These are phyloP conservation scores for Xylota sylvarum DNA, from an alignment of 2,888 invertebrate species.

Conservation along the genomic window DNA sequence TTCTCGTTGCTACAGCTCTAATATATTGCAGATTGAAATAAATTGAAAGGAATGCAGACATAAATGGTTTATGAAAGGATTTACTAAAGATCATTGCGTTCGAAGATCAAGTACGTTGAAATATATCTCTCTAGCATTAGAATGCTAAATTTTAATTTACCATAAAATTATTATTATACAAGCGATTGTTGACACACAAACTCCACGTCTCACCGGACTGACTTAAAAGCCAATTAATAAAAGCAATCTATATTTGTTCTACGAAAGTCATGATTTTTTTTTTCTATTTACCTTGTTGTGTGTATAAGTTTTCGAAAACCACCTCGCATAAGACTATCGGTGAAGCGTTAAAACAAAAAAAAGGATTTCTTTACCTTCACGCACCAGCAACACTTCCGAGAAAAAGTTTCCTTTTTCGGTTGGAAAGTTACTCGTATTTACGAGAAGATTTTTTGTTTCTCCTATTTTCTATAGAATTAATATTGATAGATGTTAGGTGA, in stretches of 20 bases:
- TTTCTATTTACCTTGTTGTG: neutral
- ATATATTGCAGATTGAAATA: too few relatives aligned
- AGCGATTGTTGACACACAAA: neutral
- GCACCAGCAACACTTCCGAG: neutral
- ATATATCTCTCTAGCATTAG: too few relatives aligned
- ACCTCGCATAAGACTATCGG: neutral
- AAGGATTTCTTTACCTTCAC: constrained; percentile 12
- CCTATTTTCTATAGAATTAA: neutral
- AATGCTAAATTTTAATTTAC: neutral
- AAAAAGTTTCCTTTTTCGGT: constrained; percentile 17
- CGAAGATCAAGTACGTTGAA: too few relatives aligned
- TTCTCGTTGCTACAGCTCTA: too few relatives aligned
- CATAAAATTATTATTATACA: neutral
- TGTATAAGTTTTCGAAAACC: neutral
- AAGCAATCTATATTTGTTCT: constrained; percentile 1
- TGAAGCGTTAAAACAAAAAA: constrained; percentile 11
- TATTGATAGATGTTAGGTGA: constrained; percentile 18
- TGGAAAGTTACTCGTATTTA: constrained; percentile 22
- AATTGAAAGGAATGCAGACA: too few relatives aligned
- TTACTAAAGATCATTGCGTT: too few relatives aligned
- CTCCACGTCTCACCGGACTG: neutral
- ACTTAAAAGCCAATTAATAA: constrained; percentile 6
- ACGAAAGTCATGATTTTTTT: neutral
- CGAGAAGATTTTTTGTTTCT: neutral
- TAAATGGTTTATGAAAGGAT: too few relatives aligned